Conservation (phyloP, 1,140 invertebrate species). For the Oreohelix idahoensis region DNA sequence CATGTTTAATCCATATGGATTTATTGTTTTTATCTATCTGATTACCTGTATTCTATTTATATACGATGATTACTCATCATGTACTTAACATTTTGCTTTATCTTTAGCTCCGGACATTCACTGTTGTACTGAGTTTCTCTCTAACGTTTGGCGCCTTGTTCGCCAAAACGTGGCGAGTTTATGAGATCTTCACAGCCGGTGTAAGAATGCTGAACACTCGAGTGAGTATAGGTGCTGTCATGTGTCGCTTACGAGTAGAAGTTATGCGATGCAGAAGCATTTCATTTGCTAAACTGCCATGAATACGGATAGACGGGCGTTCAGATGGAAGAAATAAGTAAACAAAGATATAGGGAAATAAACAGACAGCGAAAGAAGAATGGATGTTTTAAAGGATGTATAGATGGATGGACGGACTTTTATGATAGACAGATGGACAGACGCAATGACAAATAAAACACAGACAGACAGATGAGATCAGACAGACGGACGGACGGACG, state of each 20-base stretch:
- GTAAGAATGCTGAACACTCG: constrained; percentile 63
- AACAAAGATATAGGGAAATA: too few species aligned
- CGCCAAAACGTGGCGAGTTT: constrained; percentile 98
- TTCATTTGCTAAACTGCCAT: too few species aligned
- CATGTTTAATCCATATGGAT: too few species aligned
- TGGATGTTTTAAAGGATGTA: not conserved
- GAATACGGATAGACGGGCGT: too few species aligned
- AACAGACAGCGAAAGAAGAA: too few species aligned
- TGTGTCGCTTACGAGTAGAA: not conserved
- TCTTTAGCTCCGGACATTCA: constrained; percentile 77
- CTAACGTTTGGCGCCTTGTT: constrained; percentile 98
- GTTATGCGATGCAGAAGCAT: not conserved
- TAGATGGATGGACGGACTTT: not conserved
- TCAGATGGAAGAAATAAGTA: too few species aligned
- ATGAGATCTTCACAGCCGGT: constrained; percentile 89
- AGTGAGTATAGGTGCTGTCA: constrained; percentile 2
- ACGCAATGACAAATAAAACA: not conserved
- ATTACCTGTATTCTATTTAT: too few species aligned
- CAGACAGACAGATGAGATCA: not conserved
- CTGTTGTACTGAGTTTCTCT: constrained; percentile 96
- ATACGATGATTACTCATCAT: too few species aligned
- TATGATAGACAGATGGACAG: not conserved
- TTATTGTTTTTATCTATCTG: too few species aligned
- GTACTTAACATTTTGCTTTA: too few species aligned
- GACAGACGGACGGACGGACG: not conserved